Conservation (phyloP, 2,888 invertebrate genomes). For the Timandra comae region DNA sequence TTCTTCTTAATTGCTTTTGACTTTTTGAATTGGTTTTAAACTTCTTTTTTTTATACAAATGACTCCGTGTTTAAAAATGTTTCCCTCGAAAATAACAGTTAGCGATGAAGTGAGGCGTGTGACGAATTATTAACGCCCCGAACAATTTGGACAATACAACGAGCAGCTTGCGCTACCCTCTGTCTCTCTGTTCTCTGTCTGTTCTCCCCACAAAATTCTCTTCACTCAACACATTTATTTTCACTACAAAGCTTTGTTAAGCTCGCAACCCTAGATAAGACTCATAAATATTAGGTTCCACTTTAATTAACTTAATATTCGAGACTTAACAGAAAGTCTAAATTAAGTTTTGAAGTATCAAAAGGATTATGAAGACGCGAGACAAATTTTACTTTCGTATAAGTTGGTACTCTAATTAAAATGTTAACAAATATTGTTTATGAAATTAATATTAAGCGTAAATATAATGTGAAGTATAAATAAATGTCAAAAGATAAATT, state of each 20-base stretch:
- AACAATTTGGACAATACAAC: conserved; percentile 56
- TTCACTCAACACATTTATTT: conserved; percentile 42
- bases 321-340: conserved; percentile 1
- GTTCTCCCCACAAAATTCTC: conserved; percentile 36
- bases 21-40: conserved; percentile 5
- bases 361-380: too few species aligned
- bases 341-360: not conserved
- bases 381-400: too few species aligned
- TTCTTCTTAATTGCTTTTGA: conserved; percentile 13
- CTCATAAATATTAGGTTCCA: conserved; percentile 23
- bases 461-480: too few species aligned
- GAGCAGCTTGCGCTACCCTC: conserved; percentile 40
- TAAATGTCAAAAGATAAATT: too few species aligned
- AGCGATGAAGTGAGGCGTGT: conserved; percentile 46
- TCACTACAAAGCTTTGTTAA: conserved; percentile 33
- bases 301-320: conserved; percentile 16
- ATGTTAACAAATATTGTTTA: too few species aligned
- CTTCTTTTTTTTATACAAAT: conserved; percentile 13
- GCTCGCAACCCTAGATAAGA: conserved; percentile 26
- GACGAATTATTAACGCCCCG: conserved; percentile 57
- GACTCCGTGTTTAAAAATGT: conserved; percentile 21
- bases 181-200: conserved; percentile 29
- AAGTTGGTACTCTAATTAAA: too few species aligned
- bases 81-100: conserved; percentile 42
- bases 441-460: too few species aligned